phyloP scores from a whole-genome alignment of 1,140 invertebrate species.

The Solen grandis region DNA sequence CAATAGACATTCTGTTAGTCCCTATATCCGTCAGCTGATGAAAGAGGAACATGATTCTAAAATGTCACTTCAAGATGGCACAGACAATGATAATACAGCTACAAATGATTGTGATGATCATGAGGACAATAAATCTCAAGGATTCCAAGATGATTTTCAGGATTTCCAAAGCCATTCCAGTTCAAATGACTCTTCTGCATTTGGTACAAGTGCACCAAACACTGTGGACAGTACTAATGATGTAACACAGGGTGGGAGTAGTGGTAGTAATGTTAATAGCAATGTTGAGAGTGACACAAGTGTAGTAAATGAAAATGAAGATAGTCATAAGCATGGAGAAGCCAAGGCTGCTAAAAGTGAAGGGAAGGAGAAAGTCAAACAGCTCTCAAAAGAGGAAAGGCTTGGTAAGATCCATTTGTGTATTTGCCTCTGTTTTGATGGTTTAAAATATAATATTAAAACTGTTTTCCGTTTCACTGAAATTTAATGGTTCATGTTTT shows the following conservation, averaged over 20 bases:
- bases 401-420: constrained; percentile 19
- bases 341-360: too few relatives aligned
- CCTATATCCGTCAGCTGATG: constrained; percentile 72
- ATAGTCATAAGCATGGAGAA: background rate
- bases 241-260: background rate
- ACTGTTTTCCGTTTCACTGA: too few relatives aligned
- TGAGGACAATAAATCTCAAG: too few relatives aligned
- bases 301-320: background rate
- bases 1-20: constrained; percentile 61
- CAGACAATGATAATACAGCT: background rate
- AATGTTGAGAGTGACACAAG: background rate
- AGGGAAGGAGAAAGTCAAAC: constrained; percentile 36
- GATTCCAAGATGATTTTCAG: background rate
- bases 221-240: background rate
- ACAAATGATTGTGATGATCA: background rate
- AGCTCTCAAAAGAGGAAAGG: constrained; percentile 37
- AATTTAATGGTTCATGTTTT: too few relatives aligned
- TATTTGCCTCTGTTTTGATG: too few relatives aligned
- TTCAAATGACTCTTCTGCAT: background rate
- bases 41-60: constrained; percentile 62
- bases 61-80: constrained; percentile 3
- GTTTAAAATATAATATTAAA: too few relatives aligned
- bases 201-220: background rate
- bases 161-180: background rate
- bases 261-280: constrained; percentile 7